Conservation (phyloP, 1,140 invertebrate genomes). For the Oedothorax gibbosus region DNA sequence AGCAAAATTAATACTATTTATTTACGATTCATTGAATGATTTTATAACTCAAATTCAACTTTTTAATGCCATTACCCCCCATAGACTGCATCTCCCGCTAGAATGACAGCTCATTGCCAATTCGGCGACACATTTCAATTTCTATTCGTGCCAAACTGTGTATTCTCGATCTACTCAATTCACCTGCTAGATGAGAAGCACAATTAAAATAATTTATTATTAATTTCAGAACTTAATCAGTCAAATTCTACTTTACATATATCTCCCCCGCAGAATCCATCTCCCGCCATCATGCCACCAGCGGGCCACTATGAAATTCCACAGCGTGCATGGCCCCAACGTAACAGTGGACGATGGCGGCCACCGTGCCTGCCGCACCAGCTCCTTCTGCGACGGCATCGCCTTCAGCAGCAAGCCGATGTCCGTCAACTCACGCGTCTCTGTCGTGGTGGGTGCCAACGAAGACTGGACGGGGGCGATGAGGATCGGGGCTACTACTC, state of each 20-base stretch:
- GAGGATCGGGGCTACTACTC: conserved; percentile 68
- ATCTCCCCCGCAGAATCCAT: background rate
- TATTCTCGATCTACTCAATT: too few relatives aligned
- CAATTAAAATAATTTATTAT: too few relatives aligned
- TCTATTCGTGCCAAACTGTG: too few relatives aligned
- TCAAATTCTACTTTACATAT: background rate
- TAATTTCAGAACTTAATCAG: background rate
- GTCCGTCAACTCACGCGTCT: conserved; percentile 65
- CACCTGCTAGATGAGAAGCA: too few relatives aligned
- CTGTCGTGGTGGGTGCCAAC: conserved; percentile 65
- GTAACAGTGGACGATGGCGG: conserved; percentile 62
- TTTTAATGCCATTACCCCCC: too few relatives aligned
- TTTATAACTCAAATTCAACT: too few relatives aligned
- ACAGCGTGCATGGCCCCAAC: conserved; percentile 63
- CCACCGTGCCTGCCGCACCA: conserved; percentile 63
- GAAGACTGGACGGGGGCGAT: conserved; percentile 68
- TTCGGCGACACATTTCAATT: too few relatives aligned
- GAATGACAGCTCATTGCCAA: too few relatives aligned
- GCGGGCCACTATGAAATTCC: conserved; percentile 63
- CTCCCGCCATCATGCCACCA: background rate
- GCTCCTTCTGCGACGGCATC: conserved; percentile 69
- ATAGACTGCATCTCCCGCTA: too few relatives aligned
- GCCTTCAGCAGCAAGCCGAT: conserved; percentile 68
- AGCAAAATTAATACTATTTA: too few relatives aligned
- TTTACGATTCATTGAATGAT: too few relatives aligned